A percentile compares a stretch with the other conserved stretches of the same genome.
Evolutionary conservation across 2,113 vertebrate genomes (phyloP).

Genomic region (Myotis lucifugus): DNA sequence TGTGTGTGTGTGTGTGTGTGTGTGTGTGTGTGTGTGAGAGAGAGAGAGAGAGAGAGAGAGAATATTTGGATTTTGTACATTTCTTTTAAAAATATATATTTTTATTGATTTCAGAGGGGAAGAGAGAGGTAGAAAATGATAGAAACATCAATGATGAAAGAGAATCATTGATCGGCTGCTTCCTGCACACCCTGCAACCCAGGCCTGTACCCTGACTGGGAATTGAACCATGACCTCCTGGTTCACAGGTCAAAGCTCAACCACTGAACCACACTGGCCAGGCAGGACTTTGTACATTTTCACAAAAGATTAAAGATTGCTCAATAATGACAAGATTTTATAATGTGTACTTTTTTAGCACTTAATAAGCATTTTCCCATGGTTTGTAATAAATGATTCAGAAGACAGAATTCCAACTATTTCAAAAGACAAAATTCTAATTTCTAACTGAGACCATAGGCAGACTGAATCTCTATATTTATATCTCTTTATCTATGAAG

Average conservation of each 20-base stretch:
- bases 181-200: too few relatives aligned
- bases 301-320: background rate
- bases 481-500: background rate
- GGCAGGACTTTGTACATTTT: background rate
- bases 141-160: too few relatives aligned
- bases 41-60: background rate
- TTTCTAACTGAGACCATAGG: conserved; percentile 2
- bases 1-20: background rate
- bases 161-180: too few relatives aligned
- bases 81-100: background rate
- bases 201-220: too few relatives aligned
- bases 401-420: conserved; percentile 42
- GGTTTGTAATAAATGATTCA: background rate
- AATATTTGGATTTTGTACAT: background rate
- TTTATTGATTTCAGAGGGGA: too few relatives aligned
- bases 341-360: background rate
- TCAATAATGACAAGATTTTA: conserved; percentile 1
- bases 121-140: too few relatives aligned
- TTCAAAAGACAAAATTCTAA: conserved; percentile 45
- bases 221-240: too few relatives aligned
- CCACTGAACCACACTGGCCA: too few relatives aligned
- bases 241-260: too few relatives aligned
- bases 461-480: background rate
- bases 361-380: background rate
- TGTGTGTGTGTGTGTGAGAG: background rate